Evolutionary conservation across 2,888 invertebrate species (phyloP), one percentile per base, ranked within the genome.

Genomic region (Cosmopolites sordidus): DNA sequence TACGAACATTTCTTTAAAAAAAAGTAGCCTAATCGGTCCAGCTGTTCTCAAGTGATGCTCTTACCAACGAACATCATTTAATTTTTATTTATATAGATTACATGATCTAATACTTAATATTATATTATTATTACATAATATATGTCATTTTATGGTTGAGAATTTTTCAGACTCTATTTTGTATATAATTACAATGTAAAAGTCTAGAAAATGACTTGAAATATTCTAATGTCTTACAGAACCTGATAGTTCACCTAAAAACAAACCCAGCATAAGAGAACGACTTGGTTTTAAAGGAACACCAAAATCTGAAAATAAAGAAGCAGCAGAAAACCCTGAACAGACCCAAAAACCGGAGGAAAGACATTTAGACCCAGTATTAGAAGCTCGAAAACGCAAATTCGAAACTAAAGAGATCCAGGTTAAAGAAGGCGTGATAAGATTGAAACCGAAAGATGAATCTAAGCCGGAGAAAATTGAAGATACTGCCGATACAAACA

Each of bases 351-450:
- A 57, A 15, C 60, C 56, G 16, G 65, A 62, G 9, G 62, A 60
- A 6, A 53, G 62, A 43, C 45, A 49, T 6, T 15, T 66, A 39
- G 77, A 79, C 66, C 76, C 78, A 0, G 64, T 79, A 22, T 64
- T 80, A 42, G 79, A 78, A 58, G 79, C 80, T 0, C 68, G 80
- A 15, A 73, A 73, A 52, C 70, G 69, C 37, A 80, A 80, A 61
- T 80, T 80, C 64, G 78, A 80, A 64, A 69, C 72, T 3, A 74
- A 73, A 17, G 75, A 74, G 53, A 73, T 78, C 22, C 74, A 74
- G 58, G 70, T 73, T 12, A 67, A 73, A 30, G 74, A 73, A 59
- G 78, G 76, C 1, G 76, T 79, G 56, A 79, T 79, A 44, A 71
- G 77, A 37, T 72, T 80, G 33, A 72, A 55, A 41, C 43, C 49